Conservation (phyloP, 2,797 vertebrate species). For the Cheracebus regulus region DNA sequence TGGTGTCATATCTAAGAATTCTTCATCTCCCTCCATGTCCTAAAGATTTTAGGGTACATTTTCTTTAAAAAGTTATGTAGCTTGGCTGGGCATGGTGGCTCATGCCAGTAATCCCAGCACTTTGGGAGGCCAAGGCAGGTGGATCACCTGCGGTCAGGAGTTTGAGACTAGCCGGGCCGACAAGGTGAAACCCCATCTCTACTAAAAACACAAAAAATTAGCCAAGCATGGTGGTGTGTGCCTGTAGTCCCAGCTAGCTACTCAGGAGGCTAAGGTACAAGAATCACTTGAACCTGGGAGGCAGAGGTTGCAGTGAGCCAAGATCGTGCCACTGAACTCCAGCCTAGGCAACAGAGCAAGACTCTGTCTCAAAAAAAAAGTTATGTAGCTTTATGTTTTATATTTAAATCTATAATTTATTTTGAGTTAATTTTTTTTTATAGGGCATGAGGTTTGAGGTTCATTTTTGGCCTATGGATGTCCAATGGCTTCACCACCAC, state of each 20-base stretch:
- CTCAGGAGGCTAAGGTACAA: too few species aligned
- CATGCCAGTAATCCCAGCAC: neutral
- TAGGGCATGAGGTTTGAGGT: neutral
- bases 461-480: neutral
- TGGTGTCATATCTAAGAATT: constrained; percentile 6
- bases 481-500: neutral
- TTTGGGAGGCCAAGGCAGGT: neutral
- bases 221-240: too few species aligned
- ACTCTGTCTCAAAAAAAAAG: too few species aligned
- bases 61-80: constrained; percentile 9
- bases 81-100: neutral
- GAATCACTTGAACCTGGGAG: too few species aligned
- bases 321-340: too few species aligned
- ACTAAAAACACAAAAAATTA: too few species aligned
- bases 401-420: neutral
- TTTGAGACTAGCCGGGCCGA: too few species aligned
- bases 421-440: constrained; percentile 21
- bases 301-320: too few species aligned
- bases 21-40: neutral
- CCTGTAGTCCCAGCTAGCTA: too few species aligned
- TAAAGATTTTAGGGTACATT: constrained; percentile 15
- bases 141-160: neutral
- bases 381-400: neutral
- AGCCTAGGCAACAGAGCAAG: too few species aligned
- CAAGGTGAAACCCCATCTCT: too few species aligned